Evolutionary conservation across 1,140 invertebrate species (phyloP), one percentile per base, ranked within the genome.

Genomic region (Chrysopa pallens): DNA sequence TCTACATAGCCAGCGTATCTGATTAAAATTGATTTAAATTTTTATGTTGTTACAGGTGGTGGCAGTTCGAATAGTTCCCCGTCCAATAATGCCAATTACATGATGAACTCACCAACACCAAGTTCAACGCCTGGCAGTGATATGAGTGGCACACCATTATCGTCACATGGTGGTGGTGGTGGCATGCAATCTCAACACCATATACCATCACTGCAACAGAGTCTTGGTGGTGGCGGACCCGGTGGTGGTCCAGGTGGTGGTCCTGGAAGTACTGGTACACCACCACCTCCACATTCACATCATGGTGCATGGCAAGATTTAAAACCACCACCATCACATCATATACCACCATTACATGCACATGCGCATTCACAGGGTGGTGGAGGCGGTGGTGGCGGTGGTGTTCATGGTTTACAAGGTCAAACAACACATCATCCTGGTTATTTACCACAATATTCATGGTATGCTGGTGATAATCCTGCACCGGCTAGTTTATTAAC

Each of bases 371-470:
- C 17, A 38, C 37, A 9, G 8, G n/a, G 8, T n/a, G 37, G 37
- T 13, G 37, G 37, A 58, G 42, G 52, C 54, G 39, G 58, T 55
- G 33, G 51, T 13, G 33, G 33, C 42, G 60, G 58, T 47, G 65
- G 62, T 52, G 58, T 60, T 28, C 59, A 59, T 13, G 12, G 33
- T 13, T 35, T 35, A 9, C 36, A 13, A 38, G 15, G 12, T 14
- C 7, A 8, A 15, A 8, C 11, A 38, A 9, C n/a, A 38, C 12
- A 17, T 17, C 12, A 17, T 13, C 15, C 12, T 38, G 15, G 36
- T 54, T 74, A 74, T 59, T 76, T 78, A 68, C 72, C 73, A 41
- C 74, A 77, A 61, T 78, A 79, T 57, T 74, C 73, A 48, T 79
- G 76, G 76, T 79, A 79, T 57, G 72, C 75, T 52, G 63, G 74